A percentile compares a stretch with the other conserved stretches of the same genome.
These are phyloP conservation scores for Polydrusus pterygomalis DNA, from an alignment of 2,888 invertebrate species.

Conservation along the genomic window DNA sequence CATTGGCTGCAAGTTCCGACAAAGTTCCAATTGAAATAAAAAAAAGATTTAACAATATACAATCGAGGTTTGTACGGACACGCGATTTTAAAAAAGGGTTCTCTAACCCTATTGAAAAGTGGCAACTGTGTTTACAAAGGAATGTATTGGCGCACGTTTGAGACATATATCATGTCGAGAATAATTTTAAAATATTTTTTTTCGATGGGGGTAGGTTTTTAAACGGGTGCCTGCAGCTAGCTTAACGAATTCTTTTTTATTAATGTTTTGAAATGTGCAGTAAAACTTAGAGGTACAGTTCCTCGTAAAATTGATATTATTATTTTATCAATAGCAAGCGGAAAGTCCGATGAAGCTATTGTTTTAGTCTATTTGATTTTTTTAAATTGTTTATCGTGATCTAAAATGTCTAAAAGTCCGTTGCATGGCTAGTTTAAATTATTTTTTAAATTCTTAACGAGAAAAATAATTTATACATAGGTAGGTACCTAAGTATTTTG, in stretches of 20 bases:
- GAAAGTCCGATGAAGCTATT: too few relatives aligned
- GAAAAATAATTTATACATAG: too few relatives aligned
- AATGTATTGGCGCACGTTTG: constrained; percentile 43
- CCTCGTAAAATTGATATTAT: background rate
- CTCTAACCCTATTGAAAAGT: constrained; percentile 23
- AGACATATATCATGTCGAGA: constrained; percentile 52
- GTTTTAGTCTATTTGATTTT: too few relatives aligned
- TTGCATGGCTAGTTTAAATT: too few relatives aligned
- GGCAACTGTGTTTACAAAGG: constrained; percentile 53
- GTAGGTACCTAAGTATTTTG: too few relatives aligned
- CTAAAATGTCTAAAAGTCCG: too few relatives aligned
- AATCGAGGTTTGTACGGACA: constrained; percentile 39
- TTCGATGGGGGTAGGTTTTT: constrained; percentile 41
- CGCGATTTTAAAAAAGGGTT: constrained; percentile 49
- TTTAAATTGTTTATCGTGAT: too few relatives aligned
- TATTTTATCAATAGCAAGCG: too few relatives aligned
- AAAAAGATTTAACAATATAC: constrained; percentile 48
- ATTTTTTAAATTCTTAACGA: too few relatives aligned
- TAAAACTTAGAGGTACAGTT: background rate
- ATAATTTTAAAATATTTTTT: constrained; percentile 45
- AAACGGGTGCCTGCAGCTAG: constrained; percentile 19
- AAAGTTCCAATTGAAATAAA: constrained; percentile 44
- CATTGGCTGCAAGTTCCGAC: constrained; percentile 40
- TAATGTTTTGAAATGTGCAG: background rate
- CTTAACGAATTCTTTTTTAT: constrained; percentile 13